Percentiles rank a stretch among this genome's conserved stretches.
Evolutionary conservation across 2,888 invertebrate species (phyloP).

Genomic region (Drosophila subsilvestris): DNA sequence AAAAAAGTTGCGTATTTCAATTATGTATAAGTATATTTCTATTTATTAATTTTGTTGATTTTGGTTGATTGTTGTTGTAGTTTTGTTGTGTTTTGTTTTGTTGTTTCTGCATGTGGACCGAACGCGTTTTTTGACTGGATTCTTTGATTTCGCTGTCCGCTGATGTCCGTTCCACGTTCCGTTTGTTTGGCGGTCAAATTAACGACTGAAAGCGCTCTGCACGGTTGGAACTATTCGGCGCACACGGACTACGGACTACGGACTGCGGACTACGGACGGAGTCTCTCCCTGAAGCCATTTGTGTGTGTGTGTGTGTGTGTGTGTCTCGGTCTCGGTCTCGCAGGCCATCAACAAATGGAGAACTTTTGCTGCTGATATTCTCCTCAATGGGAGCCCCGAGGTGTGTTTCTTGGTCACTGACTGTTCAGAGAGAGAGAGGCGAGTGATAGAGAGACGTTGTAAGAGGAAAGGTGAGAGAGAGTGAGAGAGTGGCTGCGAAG

Average conservation of each 20-base stretch:
- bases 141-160: not conserved
- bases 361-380: constrained; percentile 30
- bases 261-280: constrained; percentile 2
- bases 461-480: constrained; percentile 26
- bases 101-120: not conserved
- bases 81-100: constrained; percentile 22
- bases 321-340: constrained; percentile 9
- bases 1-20: not conserved
- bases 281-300: not conserved
- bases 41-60: not conserved
- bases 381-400: constrained; percentile 36
- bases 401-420: constrained; percentile 13
- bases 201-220: constrained; percentile 76
- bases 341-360: constrained; percentile 24
- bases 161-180: constrained; percentile 77
- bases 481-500: not conserved
- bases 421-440: not conserved
- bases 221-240: constrained; percentile 8
- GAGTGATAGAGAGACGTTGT: constrained; percentile 35
- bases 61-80: not conserved
- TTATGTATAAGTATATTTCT: too few relatives aligned
- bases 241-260: constrained; percentile 12
- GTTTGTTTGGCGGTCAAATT: constrained; percentile 82
- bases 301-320: constrained; percentile 6
- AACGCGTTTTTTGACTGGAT: constrained; percentile 8